Evolutionary conservation across 2,113 vertebrate species (phyloP).

Genomic region (Cephalopterus ornatus): DNA sequence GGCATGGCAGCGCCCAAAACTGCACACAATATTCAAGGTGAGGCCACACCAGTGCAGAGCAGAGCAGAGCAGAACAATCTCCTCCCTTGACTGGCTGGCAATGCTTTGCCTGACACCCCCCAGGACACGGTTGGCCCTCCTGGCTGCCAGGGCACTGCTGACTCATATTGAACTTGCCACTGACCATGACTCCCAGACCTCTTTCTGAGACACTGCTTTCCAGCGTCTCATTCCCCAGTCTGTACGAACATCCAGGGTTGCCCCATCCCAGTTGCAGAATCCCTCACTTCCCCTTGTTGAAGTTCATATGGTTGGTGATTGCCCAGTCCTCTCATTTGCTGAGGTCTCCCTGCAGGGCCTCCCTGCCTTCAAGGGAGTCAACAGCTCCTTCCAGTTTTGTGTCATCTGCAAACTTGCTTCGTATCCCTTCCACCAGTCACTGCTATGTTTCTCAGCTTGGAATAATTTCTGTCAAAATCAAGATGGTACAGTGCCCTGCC

Average conservation of each 20-base stretch:
- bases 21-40: not conserved
- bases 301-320: not conserved
- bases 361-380: not conserved
- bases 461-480: not conserved
- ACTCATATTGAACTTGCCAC: not conserved
- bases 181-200: not conserved
- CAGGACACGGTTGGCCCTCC: not conserved
- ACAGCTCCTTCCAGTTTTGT: not conserved
- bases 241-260: not conserved
- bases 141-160: not conserved
- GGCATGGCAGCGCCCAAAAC: not conserved
- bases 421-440: not conserved
- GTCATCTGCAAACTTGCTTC: not conserved
- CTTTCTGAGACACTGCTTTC: not conserved
- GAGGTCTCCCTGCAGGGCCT: not conserved
- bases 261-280: not conserved
- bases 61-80: not conserved
- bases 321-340: not conserved
- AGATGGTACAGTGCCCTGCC: rapidly evolving
- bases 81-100: not conserved
- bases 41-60: not conserved
- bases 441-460: not conserved
- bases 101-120: not conserved
- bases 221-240: not conserved
- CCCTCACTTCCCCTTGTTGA: not conserved